Evolutionary conservation across 2,888 invertebrate genomes (phyloP), one percentile per base, ranked within the genome.

Genomic region (Sarcophaga variegata): DNA sequence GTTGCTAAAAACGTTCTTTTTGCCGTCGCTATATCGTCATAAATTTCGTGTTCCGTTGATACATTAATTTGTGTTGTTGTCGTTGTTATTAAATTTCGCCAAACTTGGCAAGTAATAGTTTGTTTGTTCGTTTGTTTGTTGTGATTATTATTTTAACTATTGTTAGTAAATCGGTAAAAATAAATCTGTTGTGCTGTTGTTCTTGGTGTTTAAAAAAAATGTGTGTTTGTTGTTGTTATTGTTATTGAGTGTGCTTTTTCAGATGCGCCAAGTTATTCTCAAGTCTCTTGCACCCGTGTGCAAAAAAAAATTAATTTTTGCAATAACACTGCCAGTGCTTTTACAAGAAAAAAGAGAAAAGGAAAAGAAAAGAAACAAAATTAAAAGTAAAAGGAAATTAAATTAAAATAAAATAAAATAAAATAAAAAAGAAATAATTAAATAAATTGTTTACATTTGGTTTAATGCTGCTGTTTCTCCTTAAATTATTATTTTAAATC

Each of bases 191-290:
- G 25, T 70, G 84, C n/a, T 76, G 66, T 81, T 77, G 70, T 75
- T 66, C 67, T 67, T 79, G 63, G 54, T 70, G 64, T 27, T 49
- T 64, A 54, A 12, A 17, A 60, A 20, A 37, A 37, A 20, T 27
- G 54, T 81, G 80, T 67, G 63, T 76, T 66, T 79, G 66, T 62
- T 22, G 45, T 47, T 75, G 54, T 66, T 72, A 60, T 64, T 75
- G 47, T 81, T 14, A 54, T 54, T 54, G 54, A 54, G 77, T 37
- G 77, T 70, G 59, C 45, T 14, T 14, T 62, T 27, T 60, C 66
- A 67, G 77, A 79, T 84, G 81, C 81, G 79, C 81, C 86, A 84
- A 86, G 80, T 81, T 72, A 83, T 74, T 86, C 63, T 71, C 83
- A 83, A 83, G 83, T 83, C 83, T 83, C 83, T 54, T 17, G 12